A percentile compares a stretch with the other conserved stretches of the same genome.
These are phyloP conservation scores for Hydractinia echinata DNA, from an alignment of 30 jellyfish, hydroid and myxozoan genomes.

Conservation along the genomic window DNA sequence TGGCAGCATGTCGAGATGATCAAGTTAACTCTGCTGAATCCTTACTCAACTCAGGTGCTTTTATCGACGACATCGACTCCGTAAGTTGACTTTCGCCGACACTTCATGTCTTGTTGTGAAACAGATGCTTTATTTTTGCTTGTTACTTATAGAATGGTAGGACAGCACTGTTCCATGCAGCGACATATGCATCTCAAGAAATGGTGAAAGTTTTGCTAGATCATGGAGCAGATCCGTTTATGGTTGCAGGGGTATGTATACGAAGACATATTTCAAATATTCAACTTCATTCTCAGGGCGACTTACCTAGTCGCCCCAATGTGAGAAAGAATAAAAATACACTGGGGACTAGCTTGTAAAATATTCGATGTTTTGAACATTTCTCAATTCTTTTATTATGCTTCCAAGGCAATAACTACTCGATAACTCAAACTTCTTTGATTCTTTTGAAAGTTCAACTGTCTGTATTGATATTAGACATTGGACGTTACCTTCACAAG, in stretches of 20 bases:
- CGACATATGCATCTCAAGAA: constrained; percentile 45
- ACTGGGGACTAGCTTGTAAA: too few relatives aligned
- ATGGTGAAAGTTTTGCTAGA: constrained; percentile 53
- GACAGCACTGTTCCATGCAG: constrained; percentile 90
- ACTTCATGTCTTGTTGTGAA: not conserved
- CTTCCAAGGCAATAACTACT: too few relatives aligned
- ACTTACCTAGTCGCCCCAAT: too few relatives aligned
- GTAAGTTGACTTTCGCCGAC: constrained; percentile 24
- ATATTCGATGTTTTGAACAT: too few relatives aligned
- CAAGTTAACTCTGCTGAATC: constrained; percentile 60
- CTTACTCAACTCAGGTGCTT: constrained; percentile 65
- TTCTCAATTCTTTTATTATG: too few relatives aligned
- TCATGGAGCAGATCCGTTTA: constrained; percentile 70
- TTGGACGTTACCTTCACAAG: too few relatives aligned
- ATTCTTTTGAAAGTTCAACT: too few relatives aligned
- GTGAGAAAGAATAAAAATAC: too few relatives aligned
- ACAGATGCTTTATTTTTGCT: not conserved
- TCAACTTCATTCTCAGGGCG: too few relatives aligned
- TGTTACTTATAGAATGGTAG: constrained; percentile 66
- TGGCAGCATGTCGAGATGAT: constrained; percentile 94
- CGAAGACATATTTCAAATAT: too few relatives aligned
- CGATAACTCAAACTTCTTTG: too few relatives aligned
- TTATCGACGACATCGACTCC: constrained; percentile 74
- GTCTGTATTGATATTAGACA: too few relatives aligned
- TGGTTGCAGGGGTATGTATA: constrained; percentile 81